Evolutionary conservation across 2,113 vertebrate species (phyloP).

Genomic region (Alexandromys fortis): DNA sequence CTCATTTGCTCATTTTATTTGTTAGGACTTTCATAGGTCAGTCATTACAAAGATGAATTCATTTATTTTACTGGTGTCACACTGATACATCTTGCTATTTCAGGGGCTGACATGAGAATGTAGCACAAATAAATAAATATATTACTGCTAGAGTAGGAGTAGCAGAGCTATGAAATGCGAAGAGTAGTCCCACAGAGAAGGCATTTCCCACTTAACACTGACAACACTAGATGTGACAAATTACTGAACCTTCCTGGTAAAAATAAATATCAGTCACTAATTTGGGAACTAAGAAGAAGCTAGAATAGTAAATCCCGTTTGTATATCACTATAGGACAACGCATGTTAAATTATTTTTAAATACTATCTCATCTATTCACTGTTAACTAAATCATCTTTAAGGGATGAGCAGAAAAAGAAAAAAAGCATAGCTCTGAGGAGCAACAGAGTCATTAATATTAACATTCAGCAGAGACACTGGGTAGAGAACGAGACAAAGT

Average conservation of each 20-base stretch:
- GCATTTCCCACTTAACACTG: background rate
- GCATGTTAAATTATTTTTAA: constrained; percentile 14
- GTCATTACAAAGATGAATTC: constrained; percentile 51
- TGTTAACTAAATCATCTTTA: background rate
- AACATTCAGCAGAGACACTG: background rate
- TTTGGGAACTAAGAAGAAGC: background rate
- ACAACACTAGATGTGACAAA: background rate
- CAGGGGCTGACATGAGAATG: constrained; percentile 45
- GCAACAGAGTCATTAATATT: background rate
- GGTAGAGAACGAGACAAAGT: background rate
- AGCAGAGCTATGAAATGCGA: background rate
- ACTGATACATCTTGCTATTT: background rate
- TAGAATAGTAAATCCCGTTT: background rate
- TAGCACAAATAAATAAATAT: background rate
- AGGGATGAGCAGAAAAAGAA: background rate
- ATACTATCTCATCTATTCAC: background rate
- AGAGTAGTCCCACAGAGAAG: background rate
- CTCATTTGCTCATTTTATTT: constrained; percentile 30
- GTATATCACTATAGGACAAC: background rate
- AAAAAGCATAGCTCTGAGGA: background rate
- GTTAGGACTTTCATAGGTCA: constrained; percentile 21
- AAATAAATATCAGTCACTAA: constrained; percentile 44
- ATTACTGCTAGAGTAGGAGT: background rate
- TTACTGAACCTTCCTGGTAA: background rate
- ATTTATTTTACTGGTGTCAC: constrained; percentile 34